Evolutionary conservation across 2,888 invertebrate genomes (phyloP).

Genomic region (Cylloceria caligata): DNA sequence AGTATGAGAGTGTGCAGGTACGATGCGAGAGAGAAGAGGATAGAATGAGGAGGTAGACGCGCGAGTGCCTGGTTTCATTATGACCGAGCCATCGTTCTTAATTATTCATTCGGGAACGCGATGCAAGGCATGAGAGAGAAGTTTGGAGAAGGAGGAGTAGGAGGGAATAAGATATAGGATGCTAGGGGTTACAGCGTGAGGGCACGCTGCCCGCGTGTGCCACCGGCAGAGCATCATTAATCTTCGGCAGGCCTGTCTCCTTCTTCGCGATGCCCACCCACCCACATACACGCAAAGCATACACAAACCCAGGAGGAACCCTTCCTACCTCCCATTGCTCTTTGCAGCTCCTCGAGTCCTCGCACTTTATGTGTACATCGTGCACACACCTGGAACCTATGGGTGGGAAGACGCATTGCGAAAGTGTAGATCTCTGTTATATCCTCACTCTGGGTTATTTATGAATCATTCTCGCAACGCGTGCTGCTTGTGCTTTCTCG

Average conservation of each 20-base stretch:
- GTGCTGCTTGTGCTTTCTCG: background rate
- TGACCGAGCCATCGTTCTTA: constrained; percentile 74
- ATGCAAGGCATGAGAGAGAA: constrained; percentile 27
- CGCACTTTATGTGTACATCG: background rate
- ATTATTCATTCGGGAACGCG: constrained; percentile 76
- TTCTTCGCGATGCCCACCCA: constrained; percentile 52
- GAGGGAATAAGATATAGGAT: constrained; percentile 73
- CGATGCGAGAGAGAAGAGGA: constrained; percentile 27
- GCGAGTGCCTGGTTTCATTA: constrained; percentile 71
- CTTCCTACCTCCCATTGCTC: constrained; percentile 24
- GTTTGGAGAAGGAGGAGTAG: constrained; percentile 13
- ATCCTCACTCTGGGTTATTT: constrained; percentile 17
- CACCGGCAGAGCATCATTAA: constrained; percentile 78
- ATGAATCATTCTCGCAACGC: constrained; percentile 11
- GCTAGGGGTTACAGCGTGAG: constrained; percentile 70
- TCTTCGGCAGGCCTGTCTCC: constrained; percentile 76
- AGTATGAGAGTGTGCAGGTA: constrained; percentile 33
- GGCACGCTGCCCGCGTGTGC: constrained; percentile 72
- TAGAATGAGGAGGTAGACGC: constrained; percentile 56
- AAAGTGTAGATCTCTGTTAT: constrained; percentile 33
- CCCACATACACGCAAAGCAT: constrained; percentile 28
- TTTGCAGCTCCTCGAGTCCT: constrained; percentile 42
- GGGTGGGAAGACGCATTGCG: constrained; percentile 43
- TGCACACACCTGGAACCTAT: constrained; percentile 27
- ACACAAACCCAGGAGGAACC: constrained; percentile 38